Conservation (phyloP, 53 echinoderm and acorn worm species). For the Luidia sarsii region DNA sequence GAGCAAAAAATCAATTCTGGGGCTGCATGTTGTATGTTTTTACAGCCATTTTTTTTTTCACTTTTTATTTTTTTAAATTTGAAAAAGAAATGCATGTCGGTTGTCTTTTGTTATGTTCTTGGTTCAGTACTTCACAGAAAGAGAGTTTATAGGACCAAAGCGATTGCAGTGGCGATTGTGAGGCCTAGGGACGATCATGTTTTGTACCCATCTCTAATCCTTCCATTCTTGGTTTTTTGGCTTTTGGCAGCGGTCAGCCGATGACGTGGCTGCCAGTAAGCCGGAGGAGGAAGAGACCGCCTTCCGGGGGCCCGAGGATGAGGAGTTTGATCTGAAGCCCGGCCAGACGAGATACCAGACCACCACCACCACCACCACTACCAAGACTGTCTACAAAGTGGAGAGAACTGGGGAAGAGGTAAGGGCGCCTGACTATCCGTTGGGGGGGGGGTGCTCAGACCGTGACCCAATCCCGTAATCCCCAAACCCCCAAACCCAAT, state of each 20-base stretch:
- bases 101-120: neutral
- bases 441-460: no score
- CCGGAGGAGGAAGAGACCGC: slow-evolving; percentile 39
- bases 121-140: neutral
- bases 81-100: neutral
- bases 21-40: no score
- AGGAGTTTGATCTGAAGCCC: neutral
- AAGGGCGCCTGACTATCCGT: no score
- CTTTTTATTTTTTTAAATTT: slow-evolving; percentile 8
- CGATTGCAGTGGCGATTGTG: neutral
- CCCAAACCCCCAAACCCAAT: no score
- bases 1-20: no score
- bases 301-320: slow-evolving; percentile 42
- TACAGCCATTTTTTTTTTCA: neutral
- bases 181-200: no score
- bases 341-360: slow-evolving; percentile 73
- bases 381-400: slow-evolving; percentile 82
- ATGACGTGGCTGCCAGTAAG: slow-evolving; percentile 55
- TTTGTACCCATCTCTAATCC: no score
- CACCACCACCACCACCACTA: slow-evolving; percentile 92
- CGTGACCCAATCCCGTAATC: no score
- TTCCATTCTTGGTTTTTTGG: neutral
- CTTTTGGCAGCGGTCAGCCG: slow-evolving; percentile 60
- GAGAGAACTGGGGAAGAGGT: slow-evolving; percentile 75
- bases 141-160: neutral